Conservation (phyloP, 2,797 vertebrate genomes). For the Mormyrops attenuatus region DNA sequence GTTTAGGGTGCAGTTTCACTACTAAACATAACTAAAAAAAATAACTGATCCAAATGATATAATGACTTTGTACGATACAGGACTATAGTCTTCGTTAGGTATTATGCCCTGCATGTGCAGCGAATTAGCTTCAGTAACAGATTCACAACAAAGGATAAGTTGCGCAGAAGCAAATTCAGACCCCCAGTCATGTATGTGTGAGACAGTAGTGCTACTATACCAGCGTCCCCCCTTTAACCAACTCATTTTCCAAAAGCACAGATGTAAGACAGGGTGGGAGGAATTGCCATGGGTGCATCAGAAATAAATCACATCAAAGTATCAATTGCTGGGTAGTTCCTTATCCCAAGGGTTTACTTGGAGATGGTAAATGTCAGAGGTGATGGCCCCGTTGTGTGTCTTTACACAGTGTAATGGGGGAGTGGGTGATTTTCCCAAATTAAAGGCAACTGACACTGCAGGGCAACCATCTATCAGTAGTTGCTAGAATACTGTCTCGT, state of each 20-base stretch:
- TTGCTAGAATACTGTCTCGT: background rate
- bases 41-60: background rate
- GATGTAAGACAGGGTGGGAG: background rate
- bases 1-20: background rate
- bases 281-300: background rate
- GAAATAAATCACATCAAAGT: background rate
- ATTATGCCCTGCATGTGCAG: background rate
- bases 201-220: background rate
- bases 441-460: conserved; percentile 1
- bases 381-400: background rate
- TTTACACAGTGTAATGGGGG: background rate
- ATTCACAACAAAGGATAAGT: background rate
- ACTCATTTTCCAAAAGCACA: background rate
- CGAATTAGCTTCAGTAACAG: background rate
- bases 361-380: background rate
- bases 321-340: background rate
- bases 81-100: background rate
- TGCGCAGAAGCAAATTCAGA: background rate
- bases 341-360: background rate
- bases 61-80: background rate
- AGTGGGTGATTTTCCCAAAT: background rate
- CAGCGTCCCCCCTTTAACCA: background rate
- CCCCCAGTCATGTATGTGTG: background rate
- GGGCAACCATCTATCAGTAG: conserved; percentile 4
- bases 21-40: background rate